phyloP scores from a whole-genome alignment of 2,113 vertebrate species.

The Phaetusa simplex region DNA sequence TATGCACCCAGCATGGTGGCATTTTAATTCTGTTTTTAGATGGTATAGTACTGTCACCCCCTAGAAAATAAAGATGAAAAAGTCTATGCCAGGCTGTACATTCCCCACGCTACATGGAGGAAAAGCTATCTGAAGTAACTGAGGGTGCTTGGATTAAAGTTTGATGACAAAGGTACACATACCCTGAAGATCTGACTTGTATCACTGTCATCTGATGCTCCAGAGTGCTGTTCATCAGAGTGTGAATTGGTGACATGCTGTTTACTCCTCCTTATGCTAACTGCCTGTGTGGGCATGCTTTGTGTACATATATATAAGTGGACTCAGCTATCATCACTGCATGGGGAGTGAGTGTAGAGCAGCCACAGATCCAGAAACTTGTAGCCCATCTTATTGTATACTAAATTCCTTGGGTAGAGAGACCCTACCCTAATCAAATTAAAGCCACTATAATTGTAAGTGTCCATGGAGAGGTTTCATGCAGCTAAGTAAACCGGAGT shows the following conservation, averaged over 20 bases:
- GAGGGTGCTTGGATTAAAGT: not conserved
- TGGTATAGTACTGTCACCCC: not conserved
- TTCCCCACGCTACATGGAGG: not conserved
- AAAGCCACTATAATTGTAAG: not conserved
- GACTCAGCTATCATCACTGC: not conserved
- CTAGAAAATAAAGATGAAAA: not conserved
- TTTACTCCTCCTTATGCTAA: not conserved
- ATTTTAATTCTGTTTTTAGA: conserved; percentile 7
- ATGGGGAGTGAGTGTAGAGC: not conserved
- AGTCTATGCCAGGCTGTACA: not conserved
- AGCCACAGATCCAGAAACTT: not conserved
- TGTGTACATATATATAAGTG: not conserved
- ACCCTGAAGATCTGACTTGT: not conserved
- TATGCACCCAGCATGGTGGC: not conserved
- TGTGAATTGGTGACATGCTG: not conserved
- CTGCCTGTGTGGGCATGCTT: not conserved
- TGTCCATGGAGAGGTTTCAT: not conserved
- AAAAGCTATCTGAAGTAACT: not conserved
- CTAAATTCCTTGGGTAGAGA: not conserved
- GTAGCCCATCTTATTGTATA: not conserved
- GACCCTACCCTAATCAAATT: not conserved
- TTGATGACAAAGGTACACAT: not conserved
- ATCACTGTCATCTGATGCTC: not conserved
- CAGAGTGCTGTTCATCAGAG: not conserved
- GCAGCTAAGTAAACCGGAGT: not conserved